Conservation (phyloP, 2,888 invertebrate species). For the Philhelius pedissequus region DNA sequence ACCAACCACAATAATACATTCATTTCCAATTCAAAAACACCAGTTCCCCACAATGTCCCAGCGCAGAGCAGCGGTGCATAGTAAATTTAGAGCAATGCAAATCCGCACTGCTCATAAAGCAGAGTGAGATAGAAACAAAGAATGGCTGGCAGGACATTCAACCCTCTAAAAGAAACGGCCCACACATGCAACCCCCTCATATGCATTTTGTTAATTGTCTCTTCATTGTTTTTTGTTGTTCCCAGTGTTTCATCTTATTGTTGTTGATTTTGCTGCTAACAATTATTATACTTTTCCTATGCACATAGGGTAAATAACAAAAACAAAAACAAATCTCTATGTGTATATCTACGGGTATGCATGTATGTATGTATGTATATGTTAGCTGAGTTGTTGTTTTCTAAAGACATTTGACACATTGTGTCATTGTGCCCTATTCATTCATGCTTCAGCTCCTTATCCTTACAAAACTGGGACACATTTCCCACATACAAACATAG, state of each 20-base stretch:
- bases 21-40: not conserved
- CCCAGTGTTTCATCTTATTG: constrained; percentile 33
- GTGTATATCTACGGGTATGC: not conserved
- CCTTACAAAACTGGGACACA: constrained; percentile 53
- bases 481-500: not conserved
- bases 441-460: constrained; percentile 55
- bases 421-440: constrained; percentile 48
- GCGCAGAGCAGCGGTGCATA: too few species aligned
- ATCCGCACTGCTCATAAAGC: constrained; percentile 28
- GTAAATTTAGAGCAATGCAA: constrained; percentile 53
- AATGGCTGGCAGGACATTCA: constrained; percentile 30
- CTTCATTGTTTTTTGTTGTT: constrained; percentile 48
- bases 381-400: constrained; percentile 15
- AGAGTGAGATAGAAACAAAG: not conserved
- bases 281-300: constrained; percentile 37
- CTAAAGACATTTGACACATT: constrained; percentile 63
- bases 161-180: constrained; percentile 2
- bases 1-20: constrained; percentile 2
- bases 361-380: not conserved
- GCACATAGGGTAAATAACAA: constrained; percentile 55
- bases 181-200: constrained; percentile 4
- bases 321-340: constrained; percentile 9
- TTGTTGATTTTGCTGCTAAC: constrained; percentile 57
- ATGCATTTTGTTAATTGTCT: constrained; percentile 62
- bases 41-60: too few species aligned